Base-by-base conservation (phyloP, 2,797 vertebrate species). In the Enteromius radiatus region DNA sequence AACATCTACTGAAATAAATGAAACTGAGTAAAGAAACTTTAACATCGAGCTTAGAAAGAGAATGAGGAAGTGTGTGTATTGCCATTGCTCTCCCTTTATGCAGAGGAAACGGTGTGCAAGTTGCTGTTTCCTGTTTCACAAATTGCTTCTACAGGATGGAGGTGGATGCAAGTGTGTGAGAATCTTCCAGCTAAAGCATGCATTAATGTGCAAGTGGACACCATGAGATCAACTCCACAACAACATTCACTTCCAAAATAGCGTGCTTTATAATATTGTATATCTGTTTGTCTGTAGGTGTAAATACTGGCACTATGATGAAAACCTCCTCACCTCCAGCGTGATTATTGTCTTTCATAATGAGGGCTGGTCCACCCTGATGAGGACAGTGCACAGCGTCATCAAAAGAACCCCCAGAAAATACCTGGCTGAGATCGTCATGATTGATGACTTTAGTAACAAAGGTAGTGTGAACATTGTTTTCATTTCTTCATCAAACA, bases 381-480 rank as follows among this genome's bases (percentile, higher is more conserved):
- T 99, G 97, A 96, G 98, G 86, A 99, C 98, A 0, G 91, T 99
- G 81, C 98, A 99, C 94, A 99, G 98, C 74, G 96, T 99, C 74
- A 99, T 99, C 89, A 99, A 99, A 92, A 96, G 98, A 92, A 99
- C 98, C 19, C 96, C 97, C 10, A 94, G 95, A 81, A 96, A 86
- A 84, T 99, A 97, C 90, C 93, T 99, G 89, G 97, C 97, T 56
- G 98, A 99, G 94, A 97, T 99, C 23, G 97, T 99, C 85, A 90
- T 99, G 94, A 99, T 99, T 33, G 98, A 99, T 84, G 98, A 99
- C 91, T 99, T 96, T 89, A 99, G 98, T 90, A 99, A 97, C 95
- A 99, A 99, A 97, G 98, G 98, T 99, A 94, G 87, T 75, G 23
- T 8, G 2, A 28, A 4, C 4, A 2, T 10, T 15, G 5, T 64